phyloP scores from a whole-genome alignment of 2,888 invertebrate species.

The Selenia dentaria region DNA sequence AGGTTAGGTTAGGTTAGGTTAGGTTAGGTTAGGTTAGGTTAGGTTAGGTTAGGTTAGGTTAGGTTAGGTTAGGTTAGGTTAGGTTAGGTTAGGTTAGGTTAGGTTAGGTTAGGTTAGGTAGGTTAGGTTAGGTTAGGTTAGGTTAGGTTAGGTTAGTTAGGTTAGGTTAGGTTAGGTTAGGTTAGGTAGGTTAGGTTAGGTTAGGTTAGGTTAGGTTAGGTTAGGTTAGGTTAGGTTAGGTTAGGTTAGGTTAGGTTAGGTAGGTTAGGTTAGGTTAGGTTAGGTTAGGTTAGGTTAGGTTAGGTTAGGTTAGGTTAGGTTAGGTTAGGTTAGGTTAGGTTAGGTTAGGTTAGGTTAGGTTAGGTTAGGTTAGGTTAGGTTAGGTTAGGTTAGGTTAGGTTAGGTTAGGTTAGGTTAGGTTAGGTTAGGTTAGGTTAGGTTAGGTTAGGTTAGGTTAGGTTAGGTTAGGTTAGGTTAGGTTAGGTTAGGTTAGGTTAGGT shows the following conservation, averaged over 20 bases:
- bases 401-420: conserved; percentile 14
- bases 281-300: conserved; percentile 19
- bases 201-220: conserved; percentile 13
- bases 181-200: too few relatives aligned
- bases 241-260: conserved; percentile 29
- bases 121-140: too few relatives aligned
- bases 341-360: conserved; percentile 2
- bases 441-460: conserved; percentile 14
- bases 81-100: conserved; percentile 11
- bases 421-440: conserved; percentile 20
- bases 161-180: conserved; percentile 13
- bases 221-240: conserved; percentile 31
- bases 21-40: conserved; percentile 30
- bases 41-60: conserved; percentile 29
- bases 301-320: conserved; percentile 27
- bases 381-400: conserved; percentile 5
- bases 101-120: too few relatives aligned
- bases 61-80: conserved; percentile 18
- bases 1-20: conserved; percentile 31
- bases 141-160: too few relatives aligned
- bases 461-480: conserved; percentile 15
- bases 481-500: conserved; percentile 13
- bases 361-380: conserved; percentile 8
- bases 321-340: conserved; percentile 10
- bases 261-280: conserved; percentile 28